Percentiles rank a stretch among this genome's conserved stretches.
Evolutionary conservation across 2,888 invertebrate species (phyloP).

Genomic region (Melinaea menophilus): DNA sequence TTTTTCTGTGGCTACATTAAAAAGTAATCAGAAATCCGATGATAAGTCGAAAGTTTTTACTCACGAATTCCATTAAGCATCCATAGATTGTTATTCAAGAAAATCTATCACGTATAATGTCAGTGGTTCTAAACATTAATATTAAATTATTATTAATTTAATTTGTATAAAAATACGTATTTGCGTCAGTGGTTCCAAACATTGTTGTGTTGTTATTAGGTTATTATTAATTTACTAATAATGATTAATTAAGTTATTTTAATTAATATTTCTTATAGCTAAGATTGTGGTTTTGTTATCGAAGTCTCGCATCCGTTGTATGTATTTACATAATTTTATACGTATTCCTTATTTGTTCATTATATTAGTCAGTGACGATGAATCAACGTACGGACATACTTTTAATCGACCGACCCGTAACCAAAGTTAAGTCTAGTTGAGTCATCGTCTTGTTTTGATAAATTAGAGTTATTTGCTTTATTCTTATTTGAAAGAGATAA

Average conservation of each 20-base stretch:
- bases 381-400: not conserved
- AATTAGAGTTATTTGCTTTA: no score
- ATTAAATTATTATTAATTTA: no score
- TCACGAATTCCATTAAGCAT: conserved; percentile 20
- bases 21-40: conserved; percentile 10
- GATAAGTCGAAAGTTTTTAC: conserved; percentile 25
- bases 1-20: conserved; percentile 4
- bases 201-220: not conserved
- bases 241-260: no score
- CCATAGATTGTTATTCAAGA: not conserved
- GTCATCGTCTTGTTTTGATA: no score
- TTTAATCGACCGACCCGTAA: not conserved
- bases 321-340: no score
- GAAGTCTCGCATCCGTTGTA: no score
- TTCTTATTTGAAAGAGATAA: no score
- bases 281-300: no score
- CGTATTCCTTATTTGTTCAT: no score
- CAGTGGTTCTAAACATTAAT: conserved; percentile 3
- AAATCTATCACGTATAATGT: not conserved
- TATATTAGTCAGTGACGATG: not conserved
- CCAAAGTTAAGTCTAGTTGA: not conserved
- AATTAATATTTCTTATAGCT: no score
- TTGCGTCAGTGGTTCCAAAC: not conserved
- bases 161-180: no score
- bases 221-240: no score